These are phyloP conservation scores for Saccopteryx bilineata DNA, from an alignment of 2,113 vertebrate genomes.

Conservation along the genomic window DNA sequence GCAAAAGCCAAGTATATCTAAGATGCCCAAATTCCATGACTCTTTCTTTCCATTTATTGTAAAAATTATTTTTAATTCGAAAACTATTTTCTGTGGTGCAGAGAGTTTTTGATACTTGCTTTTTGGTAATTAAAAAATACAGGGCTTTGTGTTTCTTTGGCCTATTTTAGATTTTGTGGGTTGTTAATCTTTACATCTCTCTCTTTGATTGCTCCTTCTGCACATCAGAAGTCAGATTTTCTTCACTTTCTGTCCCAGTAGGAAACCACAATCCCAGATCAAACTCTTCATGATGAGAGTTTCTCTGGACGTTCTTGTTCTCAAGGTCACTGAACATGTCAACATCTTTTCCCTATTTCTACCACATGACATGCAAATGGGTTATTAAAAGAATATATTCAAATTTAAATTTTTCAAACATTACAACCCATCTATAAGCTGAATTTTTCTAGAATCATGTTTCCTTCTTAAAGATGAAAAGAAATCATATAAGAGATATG, in stretches of 20 bases:
- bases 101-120: not conserved
- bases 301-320: conserved; percentile 3
- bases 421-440: not conserved
- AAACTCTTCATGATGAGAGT: not conserved
- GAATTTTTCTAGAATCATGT: conserved; percentile 24
- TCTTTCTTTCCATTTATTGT: not conserved
- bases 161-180: not conserved
- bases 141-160: not conserved
- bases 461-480: conserved; percentile 51
- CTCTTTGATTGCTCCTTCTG: conserved; percentile 1
- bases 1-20: not conserved
- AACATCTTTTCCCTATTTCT: not conserved
- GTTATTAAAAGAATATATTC: not conserved
- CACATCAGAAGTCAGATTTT: not conserved
- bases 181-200: not conserved
- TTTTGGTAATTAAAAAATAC: not conserved
- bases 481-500: not conserved
- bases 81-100: not conserved
- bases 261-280: not conserved
- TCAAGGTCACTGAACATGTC: not conserved
- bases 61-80: not conserved
- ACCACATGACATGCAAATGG: not conserved
- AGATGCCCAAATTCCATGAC: not conserved
- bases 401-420: not conserved
- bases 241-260: not conserved